Base-by-base conservation (phyloP, 1,140 invertebrate genomes). In the Hermetia illucens region DNA sequence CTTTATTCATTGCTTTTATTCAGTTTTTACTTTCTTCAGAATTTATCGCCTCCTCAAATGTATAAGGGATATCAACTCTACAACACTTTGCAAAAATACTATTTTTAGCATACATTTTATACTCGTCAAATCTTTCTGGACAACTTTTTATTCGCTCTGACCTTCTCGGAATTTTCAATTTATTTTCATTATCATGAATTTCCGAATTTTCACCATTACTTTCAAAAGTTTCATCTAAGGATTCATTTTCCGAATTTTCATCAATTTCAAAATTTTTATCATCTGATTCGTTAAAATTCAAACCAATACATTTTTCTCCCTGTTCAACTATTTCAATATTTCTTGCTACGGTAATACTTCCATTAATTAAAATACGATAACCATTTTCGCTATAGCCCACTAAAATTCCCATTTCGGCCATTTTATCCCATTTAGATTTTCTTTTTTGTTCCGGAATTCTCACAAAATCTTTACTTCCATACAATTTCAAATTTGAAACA, bases 1-100 rank as follows among this genome's bases (percentile, higher is more conserved):
- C 57, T 19, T 54, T 41, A 27, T 51, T 21, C 53, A 65, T 62
- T 5, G 60, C 57, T 27, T 44, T 30, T 31, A 42, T 48, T 54
- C 56, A 65, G 24, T 56, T 39, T 18, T 43, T 38, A 13, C 37
- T 41, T 24, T 56, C 32, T 12, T 44, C 15, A 21, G 42, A 39
- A 6, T 42, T 40, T 16, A 58, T 35, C n/a, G 55, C 56, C 34
- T 58, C 52, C 5, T 51, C 44, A 39, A 51, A 49, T 38, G 24
- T 50, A 24, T 43, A 38, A 31, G 53, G 53, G 37, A 46, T 46
- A 18, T 27, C n/a, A 43, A 45, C 46, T 49, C 57, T 40, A 46
- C 45, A 30, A 44, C 50, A 44, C 30, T 59, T 59, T 6, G 54
- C 47, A 48, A 49, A n/a, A n/a, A 56, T 52, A 48, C 40, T 48